Conservation (phyloP, 2,888 invertebrate genomes). For the Idaea aversata region DNA sequence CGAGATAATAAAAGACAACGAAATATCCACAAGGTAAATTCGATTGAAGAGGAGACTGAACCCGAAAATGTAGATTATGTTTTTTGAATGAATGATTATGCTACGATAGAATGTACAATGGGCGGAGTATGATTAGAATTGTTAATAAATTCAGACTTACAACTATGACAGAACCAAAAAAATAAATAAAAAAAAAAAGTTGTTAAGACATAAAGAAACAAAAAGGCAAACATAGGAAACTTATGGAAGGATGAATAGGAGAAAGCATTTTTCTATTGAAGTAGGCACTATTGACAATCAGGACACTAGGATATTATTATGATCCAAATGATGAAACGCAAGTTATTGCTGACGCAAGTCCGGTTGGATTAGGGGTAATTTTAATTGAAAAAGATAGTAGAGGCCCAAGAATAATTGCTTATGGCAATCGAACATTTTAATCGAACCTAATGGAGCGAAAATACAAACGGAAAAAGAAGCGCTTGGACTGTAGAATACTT, state of each 20-base stretch:
- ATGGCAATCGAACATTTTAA: constrained; percentile 20
- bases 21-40: constrained; percentile 4
- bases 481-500: constrained; percentile 24
- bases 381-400: constrained; percentile 15
- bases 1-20: constrained; percentile 12
- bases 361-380: constrained; percentile 25
- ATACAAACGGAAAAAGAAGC: constrained; percentile 8
- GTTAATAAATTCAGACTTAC: constrained; percentile 27
- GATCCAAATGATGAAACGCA: constrained; percentile 19
- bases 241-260: not conserved
- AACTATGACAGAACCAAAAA: constrained; percentile 1
- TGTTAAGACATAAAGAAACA: not conserved
- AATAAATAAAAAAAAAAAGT: no score
- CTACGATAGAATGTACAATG: constrained; percentile 23
- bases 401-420: constrained; percentile 23
- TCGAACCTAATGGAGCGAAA: constrained; percentile 9
- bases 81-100: constrained; percentile 19
- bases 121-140: constrained; percentile 28
- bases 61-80: constrained; percentile 8
- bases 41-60: constrained; percentile 1
- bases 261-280: constrained; percentile 1
- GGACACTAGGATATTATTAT: constrained; percentile 24
- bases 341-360: constrained; percentile 27
- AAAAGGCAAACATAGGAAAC: not conserved
- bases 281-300: not conserved